Percentiles rank a stretch among this genome's conserved stretches.
These are phyloP conservation scores for Carposina sasakii DNA, from an alignment of 1,140 invertebrate species.

Conservation along the genomic window DNA sequence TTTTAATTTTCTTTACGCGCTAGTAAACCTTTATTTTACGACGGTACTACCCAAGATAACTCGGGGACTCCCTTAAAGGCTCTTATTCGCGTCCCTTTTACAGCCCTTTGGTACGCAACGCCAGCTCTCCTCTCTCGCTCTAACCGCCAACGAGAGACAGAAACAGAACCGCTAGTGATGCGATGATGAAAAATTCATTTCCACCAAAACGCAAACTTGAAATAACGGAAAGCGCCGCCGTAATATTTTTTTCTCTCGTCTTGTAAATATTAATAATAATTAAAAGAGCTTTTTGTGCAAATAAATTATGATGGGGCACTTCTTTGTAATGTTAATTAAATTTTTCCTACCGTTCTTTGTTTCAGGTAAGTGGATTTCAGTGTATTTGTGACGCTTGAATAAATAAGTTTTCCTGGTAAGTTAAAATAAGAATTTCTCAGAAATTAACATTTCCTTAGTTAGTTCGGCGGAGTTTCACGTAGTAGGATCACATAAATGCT, in stretches of 20 bases:
- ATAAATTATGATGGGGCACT: constrained; percentile 53
- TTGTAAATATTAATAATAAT: constrained; percentile 68
- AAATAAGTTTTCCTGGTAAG: not conserved
- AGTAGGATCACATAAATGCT: too few species aligned
- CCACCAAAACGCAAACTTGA: too few species aligned
- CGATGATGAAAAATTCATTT: too few species aligned
- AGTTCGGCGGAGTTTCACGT: too few species aligned
- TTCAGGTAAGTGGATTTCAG: constrained; percentile 61
- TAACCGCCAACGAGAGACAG: too few species aligned
- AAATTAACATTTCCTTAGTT: too few species aligned
- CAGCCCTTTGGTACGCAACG: too few species aligned
- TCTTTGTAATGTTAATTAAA: constrained; percentile 67
- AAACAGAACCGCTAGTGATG: too few species aligned
- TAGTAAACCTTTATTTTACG: constrained; percentile 71
- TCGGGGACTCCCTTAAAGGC: constrained; percentile 60
- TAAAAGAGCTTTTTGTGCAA: constrained; percentile 56
- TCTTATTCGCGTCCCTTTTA: constrained; percentile 40
- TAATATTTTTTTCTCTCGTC: too few species aligned
- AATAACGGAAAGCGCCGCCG: too few species aligned
- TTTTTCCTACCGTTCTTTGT: constrained; percentile 54
- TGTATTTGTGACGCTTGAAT: constrained; percentile 24
- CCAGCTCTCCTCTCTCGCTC: too few species aligned
- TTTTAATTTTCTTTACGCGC: constrained; percentile 71
- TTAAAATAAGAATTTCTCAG: not conserved
- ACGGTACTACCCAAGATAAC: constrained; percentile 56